Percentiles rank a stretch among this genome's conserved stretches.
Evolutionary conservation across 2,113 vertebrate genomes (phyloP).

Genomic region (Marmota monax): DNA sequence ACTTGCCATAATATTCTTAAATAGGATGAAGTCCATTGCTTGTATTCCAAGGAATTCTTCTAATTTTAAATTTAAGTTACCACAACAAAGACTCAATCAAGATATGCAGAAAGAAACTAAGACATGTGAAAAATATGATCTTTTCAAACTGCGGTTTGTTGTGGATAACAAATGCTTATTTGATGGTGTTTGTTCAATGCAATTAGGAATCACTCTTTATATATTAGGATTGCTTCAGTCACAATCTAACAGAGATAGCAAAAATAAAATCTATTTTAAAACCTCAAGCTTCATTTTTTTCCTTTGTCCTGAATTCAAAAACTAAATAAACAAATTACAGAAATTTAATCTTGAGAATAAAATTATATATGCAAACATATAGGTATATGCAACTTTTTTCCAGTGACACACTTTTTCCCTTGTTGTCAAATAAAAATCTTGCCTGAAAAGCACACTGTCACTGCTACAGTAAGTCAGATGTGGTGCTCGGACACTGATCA

Average conservation of each 20-base stretch:
- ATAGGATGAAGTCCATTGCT: slow-evolving; percentile 35
- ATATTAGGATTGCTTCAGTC: slow-evolving; percentile 56
- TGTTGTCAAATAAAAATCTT: slow-evolving; percentile 78
- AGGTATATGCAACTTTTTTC: slow-evolving; percentile 16
- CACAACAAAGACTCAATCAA: slow-evolving; percentile 52
- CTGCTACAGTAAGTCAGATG: slow-evolving; percentile 79
- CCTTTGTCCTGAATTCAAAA: slow-evolving; percentile 69
- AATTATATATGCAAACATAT: slow-evolving; percentile 73
- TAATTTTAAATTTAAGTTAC: slow-evolving; percentile 71
- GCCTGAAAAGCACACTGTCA: slow-evolving; percentile 74
- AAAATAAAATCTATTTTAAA: slow-evolving; percentile 74
- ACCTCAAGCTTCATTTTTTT: slow-evolving; percentile 59
- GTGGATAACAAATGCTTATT: slow-evolving; percentile 49
- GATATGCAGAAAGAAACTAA: slow-evolving; percentile 47
- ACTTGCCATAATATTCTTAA: neutral
- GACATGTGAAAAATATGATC: slow-evolving; percentile 45
- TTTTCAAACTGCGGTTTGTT: slow-evolving; percentile 45
- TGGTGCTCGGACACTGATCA: slow-evolving; percentile 75
- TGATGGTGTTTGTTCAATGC: slow-evolving; percentile 47
- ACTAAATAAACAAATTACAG: slow-evolving; percentile 77
- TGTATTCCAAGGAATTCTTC: slow-evolving; percentile 66
- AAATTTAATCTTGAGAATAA: slow-evolving; percentile 59
- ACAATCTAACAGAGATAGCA: slow-evolving; percentile 70
- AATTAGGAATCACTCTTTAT: slow-evolving; percentile 72
- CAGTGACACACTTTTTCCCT: slow-evolving; percentile 77